Conservation (phyloP, 2,113 vertebrate genomes). For the Hirundichthys speculiger region DNA sequence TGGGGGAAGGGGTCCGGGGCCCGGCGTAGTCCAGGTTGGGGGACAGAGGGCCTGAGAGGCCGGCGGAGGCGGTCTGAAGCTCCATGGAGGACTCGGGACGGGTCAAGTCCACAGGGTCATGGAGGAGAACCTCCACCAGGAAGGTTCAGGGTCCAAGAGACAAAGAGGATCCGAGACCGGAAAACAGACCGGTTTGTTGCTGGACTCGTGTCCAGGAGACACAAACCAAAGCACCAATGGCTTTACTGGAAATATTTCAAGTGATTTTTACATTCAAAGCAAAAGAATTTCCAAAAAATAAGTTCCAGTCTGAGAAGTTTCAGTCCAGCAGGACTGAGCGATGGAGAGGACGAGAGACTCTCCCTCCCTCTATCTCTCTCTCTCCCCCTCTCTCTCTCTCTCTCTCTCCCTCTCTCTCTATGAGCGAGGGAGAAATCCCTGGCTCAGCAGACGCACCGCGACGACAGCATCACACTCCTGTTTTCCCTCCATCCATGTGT, state of each 20-base stretch:
- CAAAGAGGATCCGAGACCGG: neutral
- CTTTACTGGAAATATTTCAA: neutral
- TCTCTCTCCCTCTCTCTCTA: constrained; percentile 10
- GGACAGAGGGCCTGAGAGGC: constrained; percentile 79
- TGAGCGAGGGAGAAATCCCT: constrained; percentile 27
- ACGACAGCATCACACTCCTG: constrained; percentile 56
- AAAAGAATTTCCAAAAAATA: too few species aligned
- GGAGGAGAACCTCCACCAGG: constrained; percentile 1
- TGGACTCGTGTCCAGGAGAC: too few species aligned
- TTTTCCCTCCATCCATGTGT: constrained; percentile 35
- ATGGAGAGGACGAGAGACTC: constrained; percentile 4
- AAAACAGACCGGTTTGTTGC: neutral
- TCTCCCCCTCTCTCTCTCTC: constrained; percentile 9
- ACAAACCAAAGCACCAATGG: too few species aligned
- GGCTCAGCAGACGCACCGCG: constrained; percentile 64
- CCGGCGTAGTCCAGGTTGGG: constrained; percentile 59
- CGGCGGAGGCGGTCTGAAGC: constrained; percentile 85
- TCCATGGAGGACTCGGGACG: constrained; percentile 82
- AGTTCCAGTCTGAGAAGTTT: neutral
- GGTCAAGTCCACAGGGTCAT: constrained; percentile 29
- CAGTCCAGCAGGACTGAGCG: constrained; percentile 2
- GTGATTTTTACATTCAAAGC: constrained; percentile 10
- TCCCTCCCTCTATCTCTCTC: too few species aligned
- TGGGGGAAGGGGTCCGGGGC: constrained; percentile 46
- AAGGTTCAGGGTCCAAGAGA: neutral